These are phyloP conservation scores for Platycnemis pennipes DNA, from an alignment of 2,888 invertebrate genomes.

Conservation along the genomic window DNA sequence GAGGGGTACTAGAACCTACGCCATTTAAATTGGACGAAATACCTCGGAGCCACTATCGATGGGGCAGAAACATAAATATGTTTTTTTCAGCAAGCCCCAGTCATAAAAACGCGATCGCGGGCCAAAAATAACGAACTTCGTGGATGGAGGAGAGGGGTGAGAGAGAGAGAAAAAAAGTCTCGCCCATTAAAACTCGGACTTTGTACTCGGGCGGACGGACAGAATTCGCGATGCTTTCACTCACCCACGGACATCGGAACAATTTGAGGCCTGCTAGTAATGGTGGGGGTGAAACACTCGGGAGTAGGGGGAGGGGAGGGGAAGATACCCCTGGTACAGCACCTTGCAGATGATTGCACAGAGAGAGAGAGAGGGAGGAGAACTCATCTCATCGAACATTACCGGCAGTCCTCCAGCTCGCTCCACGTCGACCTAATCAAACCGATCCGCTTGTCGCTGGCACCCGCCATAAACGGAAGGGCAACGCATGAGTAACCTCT, in stretches of 20 bases:
- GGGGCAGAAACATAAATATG: not conserved
- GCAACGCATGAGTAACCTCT: conserved; percentile 8
- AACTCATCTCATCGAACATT: conserved; percentile 45
- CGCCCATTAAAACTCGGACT: no score
- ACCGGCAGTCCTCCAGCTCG: not conserved
- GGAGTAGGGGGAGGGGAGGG: not conserved
- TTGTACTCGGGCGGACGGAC: not conserved
- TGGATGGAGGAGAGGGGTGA: no score
- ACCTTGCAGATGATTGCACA: not conserved
- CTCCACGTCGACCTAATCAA: conserved; percentile 21
- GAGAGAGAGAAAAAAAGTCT: no score
- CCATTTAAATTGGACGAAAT: not conserved
- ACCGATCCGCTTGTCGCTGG: conserved; percentile 44
- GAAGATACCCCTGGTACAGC: not conserved
- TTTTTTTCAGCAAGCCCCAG: not conserved
- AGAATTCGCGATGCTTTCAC: not conserved
- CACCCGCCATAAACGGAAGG: conserved; percentile 16
- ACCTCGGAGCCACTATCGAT: not conserved
- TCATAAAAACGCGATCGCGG: not conserved
- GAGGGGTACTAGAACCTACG: not conserved
- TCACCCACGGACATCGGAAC: not conserved
- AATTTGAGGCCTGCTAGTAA: not conserved
- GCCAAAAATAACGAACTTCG: no score
- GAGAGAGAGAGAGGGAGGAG: not conserved
- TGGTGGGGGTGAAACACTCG: not conserved